A percentile compares a stretch with the other conserved stretches of the same genome.
Evolutionary conservation across 2,113 vertebrate species (phyloP).

Genomic region (Gallinago undulata): DNA sequence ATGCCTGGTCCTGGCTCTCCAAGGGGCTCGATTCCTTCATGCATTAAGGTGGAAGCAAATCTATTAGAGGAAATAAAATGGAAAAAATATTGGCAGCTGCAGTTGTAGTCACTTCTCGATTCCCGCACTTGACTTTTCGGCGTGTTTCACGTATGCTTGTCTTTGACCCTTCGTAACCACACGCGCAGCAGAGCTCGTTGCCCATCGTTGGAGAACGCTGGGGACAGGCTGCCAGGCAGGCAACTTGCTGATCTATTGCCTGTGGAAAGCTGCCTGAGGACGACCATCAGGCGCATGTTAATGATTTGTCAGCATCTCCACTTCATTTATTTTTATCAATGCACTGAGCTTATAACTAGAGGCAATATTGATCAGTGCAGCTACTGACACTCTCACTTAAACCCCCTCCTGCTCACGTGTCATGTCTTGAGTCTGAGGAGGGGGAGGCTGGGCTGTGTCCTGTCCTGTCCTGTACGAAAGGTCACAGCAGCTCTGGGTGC

Average conservation of each 20-base stretch:
- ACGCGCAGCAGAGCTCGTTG: rapidly evolving
- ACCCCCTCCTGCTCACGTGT: neutral
- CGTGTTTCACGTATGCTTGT: neutral
- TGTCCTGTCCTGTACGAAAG: neutral
- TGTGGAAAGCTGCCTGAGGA: neutral
- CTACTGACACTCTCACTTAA: neutral
- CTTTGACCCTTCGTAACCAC: neutral
- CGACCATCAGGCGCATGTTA: neutral
- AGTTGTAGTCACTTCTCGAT: neutral
- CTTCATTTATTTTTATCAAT: neutral
- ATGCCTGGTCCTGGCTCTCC: rapidly evolving
- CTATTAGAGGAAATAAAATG: neutral
- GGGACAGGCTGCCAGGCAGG: neutral
- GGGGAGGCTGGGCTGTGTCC: neutral
- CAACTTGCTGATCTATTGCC: neutral
- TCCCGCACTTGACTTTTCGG: neutral
- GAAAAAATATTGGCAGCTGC: neutral
- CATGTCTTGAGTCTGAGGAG: neutral
- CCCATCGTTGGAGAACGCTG: neutral
- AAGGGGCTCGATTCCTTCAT: rapidly evolving
- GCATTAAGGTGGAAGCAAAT: neutral
- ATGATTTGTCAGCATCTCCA: neutral
- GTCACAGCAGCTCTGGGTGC: neutral
- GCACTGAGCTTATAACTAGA: neutral
- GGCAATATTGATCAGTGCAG: neutral